These are phyloP conservation scores for Montipora sp. DNA, from an alignment of 64 coral and sea anemone species.

Conservation along the genomic window DNA sequence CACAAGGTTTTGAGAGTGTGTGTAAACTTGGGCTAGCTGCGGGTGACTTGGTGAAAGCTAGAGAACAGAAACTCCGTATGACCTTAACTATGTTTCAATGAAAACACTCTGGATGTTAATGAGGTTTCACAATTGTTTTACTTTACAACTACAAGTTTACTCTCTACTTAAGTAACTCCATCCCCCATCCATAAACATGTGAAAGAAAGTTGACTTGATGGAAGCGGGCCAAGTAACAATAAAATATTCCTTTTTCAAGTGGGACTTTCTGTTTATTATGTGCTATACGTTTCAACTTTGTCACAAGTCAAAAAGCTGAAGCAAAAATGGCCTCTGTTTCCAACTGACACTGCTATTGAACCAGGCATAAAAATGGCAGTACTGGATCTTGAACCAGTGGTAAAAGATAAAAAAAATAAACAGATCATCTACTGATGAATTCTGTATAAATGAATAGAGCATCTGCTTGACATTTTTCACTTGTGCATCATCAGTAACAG, in stretches of 20 bases:
- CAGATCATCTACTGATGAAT: slow-evolving; percentile 59
- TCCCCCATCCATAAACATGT: not conserved
- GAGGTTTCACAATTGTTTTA: not conserved
- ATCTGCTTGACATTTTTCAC: slow-evolving; percentile 60
- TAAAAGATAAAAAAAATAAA: slow-evolving; percentile 62
- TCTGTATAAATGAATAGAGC: slow-evolving; percentile 58
- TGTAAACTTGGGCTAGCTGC: not conserved
- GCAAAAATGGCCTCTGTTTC: slow-evolving; percentile 57
- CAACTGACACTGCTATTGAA: slow-evolving; percentile 65
- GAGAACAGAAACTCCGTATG: not conserved
- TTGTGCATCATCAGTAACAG: slow-evolving; percentile 43
- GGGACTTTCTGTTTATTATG: not conserved
- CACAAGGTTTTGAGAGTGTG: not conserved
- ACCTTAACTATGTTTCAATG: not conserved
- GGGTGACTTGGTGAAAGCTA: not conserved
- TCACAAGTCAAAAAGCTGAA: slow-evolving; percentile 22
- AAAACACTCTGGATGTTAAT: not conserved
- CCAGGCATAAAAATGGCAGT: slow-evolving; percentile 32
- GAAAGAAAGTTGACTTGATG: not conserved
- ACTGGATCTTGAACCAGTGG: slow-evolving; percentile 61
- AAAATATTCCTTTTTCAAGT: not conserved
- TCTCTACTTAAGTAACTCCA: not conserved
- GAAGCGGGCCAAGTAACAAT: not conserved
- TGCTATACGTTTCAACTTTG: not conserved
- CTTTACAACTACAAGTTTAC: not conserved